Percentiles rank a stretch among this genome's conserved stretches.
These are phyloP conservation scores for Sebastes umbrosus DNA, from an alignment of 2,797 vertebrate species.

Conservation along the genomic window DNA sequence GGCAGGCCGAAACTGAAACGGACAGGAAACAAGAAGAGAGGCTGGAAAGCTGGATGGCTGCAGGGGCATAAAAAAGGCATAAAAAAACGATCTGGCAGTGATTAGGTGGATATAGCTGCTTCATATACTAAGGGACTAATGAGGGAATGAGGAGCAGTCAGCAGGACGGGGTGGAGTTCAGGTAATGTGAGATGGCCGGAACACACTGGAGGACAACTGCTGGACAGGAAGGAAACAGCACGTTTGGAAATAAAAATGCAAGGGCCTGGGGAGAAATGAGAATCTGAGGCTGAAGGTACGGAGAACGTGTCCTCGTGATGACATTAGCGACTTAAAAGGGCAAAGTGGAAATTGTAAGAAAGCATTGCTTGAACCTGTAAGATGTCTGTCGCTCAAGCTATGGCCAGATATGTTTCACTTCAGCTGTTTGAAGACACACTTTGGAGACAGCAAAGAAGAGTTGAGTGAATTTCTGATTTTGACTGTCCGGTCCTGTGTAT, in stretches of 20 bases:
- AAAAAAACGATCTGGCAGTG: background rate
- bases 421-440: background rate
- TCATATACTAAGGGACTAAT: background rate
- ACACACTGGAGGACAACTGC: background rate
- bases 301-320: background rate
- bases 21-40: background rate
- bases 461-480: too few species aligned
- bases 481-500: too few species aligned
- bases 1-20: background rate
- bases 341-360: background rate
- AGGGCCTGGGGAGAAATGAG: background rate
- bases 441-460: background rate
- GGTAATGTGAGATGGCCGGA: background rate
- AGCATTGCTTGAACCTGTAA: background rate
- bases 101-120: background rate
- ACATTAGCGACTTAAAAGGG: background rate
- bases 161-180: background rate
- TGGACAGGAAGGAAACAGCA: background rate
- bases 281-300: background rate
- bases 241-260: background rate
- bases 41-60: background rate
- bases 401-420: background rate
- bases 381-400: background rate
- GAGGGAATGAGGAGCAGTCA: background rate
- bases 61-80: background rate